These are phyloP conservation scores for Odobenus rosmarus DNA, from an alignment of 2,113 vertebrate species.

Conservation along the genomic window DNA sequence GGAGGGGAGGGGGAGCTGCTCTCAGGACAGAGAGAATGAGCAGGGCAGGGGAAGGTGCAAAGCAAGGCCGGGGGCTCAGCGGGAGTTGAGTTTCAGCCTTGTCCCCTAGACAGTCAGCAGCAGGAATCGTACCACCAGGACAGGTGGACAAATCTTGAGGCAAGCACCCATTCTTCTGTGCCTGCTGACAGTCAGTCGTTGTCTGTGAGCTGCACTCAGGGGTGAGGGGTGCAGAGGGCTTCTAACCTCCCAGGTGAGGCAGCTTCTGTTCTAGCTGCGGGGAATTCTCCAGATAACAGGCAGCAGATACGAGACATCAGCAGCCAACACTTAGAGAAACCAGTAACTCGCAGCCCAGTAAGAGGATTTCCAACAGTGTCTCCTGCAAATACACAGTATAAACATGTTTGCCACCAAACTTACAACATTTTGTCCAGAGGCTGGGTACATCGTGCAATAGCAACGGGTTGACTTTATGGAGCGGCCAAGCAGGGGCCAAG, in stretches of 20 bases:
- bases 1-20: not conserved
- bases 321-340: not conserved
- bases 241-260: no score
- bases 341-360: not conserved
- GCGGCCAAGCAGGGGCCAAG: no score
- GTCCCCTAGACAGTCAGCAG: not conserved
- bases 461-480: not conserved
- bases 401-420: not conserved
- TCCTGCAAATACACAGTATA: not conserved
- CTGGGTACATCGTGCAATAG: not conserved
- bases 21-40: not conserved
- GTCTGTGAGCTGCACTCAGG: not conserved
- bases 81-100: not conserved
- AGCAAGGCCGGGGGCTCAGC: not conserved
- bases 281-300: not conserved
- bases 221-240: no score
- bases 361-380: not conserved
- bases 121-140: no score
- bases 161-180: not conserved
- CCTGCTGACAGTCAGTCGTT: no score
- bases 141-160: no score
- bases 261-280: not conserved
- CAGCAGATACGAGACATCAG: not conserved
- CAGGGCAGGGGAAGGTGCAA: not conserved
- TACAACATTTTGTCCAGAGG: not conserved